phyloP scores from a whole-genome alignment of 2,888 invertebrate genomes.

The Hirtodrosophila trivittata region DNA sequence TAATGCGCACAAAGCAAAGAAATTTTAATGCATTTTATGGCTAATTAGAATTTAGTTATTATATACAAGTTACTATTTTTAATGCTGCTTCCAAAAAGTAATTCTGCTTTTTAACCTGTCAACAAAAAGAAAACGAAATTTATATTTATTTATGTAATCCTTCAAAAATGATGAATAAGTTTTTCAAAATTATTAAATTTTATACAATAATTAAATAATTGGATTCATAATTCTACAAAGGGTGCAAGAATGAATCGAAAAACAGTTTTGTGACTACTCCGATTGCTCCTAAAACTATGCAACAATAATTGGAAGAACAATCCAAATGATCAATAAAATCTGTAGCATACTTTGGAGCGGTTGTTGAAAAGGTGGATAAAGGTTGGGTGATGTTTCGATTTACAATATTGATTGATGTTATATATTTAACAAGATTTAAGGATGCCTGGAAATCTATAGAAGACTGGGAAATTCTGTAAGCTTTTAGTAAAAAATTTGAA shows the following conservation, averaged over 20 bases:
- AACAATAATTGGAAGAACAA: background rate
- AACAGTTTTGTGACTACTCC: background rate
- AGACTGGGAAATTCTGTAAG: too few relatives aligned
- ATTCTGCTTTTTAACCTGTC: slow-evolving; percentile 30
- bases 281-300: slow-evolving; percentile 16
- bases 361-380: background rate
- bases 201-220: slow-evolving; percentile 4
- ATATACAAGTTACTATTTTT: slow-evolving; percentile 47
- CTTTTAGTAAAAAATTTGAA: background rate
- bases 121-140: slow-evolving; percentile 37
- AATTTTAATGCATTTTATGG: slow-evolving; percentile 35
- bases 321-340: background rate
- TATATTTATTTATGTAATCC: slow-evolving; percentile 68
- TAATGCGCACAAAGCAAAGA: slow-evolving; percentile 40
- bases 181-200: slow-evolving; percentile 55
- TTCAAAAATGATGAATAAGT: slow-evolving; percentile 27
- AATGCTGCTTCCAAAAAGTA: slow-evolving; percentile 72
- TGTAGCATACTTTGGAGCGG: slow-evolving; percentile 15
- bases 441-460: too few relatives aligned
- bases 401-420: too few relatives aligned
- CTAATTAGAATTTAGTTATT: slow-evolving; percentile 65
- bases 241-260: slow-evolving; percentile 8
- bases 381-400: too few relatives aligned
- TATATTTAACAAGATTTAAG: too few relatives aligned
- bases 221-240: background rate